Conservation (phyloP, 2,888 invertebrate species). For the Drosophila leonis region DNA sequence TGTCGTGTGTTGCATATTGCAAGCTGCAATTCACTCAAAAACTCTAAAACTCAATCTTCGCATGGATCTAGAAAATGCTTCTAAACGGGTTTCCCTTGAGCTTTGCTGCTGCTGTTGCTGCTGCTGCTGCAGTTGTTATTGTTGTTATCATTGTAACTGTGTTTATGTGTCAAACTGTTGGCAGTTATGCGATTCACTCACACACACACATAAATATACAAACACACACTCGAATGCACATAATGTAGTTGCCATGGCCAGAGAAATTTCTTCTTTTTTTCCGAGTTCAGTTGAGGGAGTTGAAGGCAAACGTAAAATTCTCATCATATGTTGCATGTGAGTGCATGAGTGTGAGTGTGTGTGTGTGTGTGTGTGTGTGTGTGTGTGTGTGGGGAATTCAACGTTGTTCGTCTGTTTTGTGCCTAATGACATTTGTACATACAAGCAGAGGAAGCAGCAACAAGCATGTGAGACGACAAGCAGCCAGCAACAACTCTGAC, state of each 20-base stretch:
- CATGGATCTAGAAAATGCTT: conserved; percentile 51
- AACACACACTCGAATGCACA: conserved; percentile 29
- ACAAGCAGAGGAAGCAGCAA: conserved; percentile 51
- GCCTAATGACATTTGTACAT: conserved; percentile 78
- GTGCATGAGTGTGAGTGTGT: not conserved
- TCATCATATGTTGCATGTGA: conserved; percentile 25
- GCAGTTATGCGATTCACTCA: conserved; percentile 64
- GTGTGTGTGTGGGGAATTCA: conserved; percentile 21
- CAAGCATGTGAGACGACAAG: conserved; percentile 44
- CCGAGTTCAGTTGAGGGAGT: conserved; percentile 11
- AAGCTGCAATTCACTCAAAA: conserved; percentile 30
- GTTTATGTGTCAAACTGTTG: conserved; percentile 77
- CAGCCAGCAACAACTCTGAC: conserved; percentile 25
- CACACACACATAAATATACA: conserved; percentile 13
- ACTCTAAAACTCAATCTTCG: conserved; percentile 60
- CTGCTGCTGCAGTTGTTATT: conserved; percentile 18
- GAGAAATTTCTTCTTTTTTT: conserved; percentile 39
- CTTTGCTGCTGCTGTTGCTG: conserved; percentile 8
- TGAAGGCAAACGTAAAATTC: conserved; percentile 33
- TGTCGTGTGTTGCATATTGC: conserved; percentile 25
- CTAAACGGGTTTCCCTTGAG: conserved; percentile 52
- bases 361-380: conserved; percentile 3
- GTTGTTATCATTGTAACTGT: conserved; percentile 73
- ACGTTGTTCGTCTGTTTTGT: conserved; percentile 52
- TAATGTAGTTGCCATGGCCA: conserved; percentile 64